Conservation (phyloP, 2,797 vertebrate species). For the Enteromius afrohamiltoni region DNA sequence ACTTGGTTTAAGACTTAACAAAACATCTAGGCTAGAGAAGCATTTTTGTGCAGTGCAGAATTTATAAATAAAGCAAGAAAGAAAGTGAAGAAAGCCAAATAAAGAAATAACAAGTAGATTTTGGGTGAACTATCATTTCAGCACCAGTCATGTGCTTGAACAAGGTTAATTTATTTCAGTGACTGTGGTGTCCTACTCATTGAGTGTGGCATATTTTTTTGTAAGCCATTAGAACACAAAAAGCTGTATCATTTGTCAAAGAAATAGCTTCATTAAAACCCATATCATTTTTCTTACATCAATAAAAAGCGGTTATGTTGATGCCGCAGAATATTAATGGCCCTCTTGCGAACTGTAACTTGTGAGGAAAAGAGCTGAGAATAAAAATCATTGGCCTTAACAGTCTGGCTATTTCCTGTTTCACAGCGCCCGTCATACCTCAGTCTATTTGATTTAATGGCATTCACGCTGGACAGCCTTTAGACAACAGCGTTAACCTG, state of each 20-base stretch:
- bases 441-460: conserved; percentile 39
- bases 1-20: too few relatives aligned
- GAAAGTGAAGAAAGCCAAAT: neutral
- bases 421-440: conserved; percentile 16
- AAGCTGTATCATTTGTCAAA: conserved; percentile 17
- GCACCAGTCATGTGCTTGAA: neutral
- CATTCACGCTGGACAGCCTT: conserved; percentile 29
- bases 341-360: neutral
- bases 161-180: conserved; percentile 7
- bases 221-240: conserved; percentile 25
- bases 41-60: neutral
- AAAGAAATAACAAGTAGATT: neutral
- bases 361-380: neutral
- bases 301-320: conserved; percentile 28
- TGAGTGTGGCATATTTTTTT: neutral
- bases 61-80: neutral
- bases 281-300: conserved; percentile 14
- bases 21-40: too few relatives aligned
- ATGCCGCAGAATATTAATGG: conserved; percentile 20
- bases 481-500: conserved; percentile 37
- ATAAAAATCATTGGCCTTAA: conserved; percentile 16
- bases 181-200: neutral
- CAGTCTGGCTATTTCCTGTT: conserved; percentile 15
- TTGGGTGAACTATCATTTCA: too few relatives aligned
- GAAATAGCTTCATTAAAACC: conserved; percentile 38